Percentiles rank a stretch among this genome's conserved stretches.
These are phyloP conservation scores for Manduca sexta DNA, from an alignment of 1,140 invertebrate genomes.

Conservation along the genomic window DNA sequence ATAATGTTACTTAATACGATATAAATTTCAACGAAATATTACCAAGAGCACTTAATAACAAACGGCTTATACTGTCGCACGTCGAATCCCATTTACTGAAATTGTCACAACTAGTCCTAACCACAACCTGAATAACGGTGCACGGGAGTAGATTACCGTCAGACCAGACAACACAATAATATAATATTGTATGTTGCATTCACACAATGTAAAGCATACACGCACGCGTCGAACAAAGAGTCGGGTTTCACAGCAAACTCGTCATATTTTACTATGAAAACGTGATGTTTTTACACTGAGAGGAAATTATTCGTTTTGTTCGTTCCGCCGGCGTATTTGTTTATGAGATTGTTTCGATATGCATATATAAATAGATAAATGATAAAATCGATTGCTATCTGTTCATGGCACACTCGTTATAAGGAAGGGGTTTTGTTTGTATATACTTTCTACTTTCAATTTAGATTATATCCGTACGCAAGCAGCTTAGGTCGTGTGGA, in stretches of 20 bases:
- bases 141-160: conserved; percentile 8
- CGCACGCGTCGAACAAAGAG: conserved; percentile 11
- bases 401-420: too few relatives aligned
- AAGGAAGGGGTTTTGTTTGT: too few relatives aligned
- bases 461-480: too few relatives aligned
- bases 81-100: background rate
- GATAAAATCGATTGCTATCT: too few relatives aligned
- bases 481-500: too few relatives aligned
- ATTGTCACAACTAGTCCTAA: conserved; percentile 5
- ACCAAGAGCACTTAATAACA: too few relatives aligned
- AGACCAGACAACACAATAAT: conserved; percentile 14
- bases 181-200: conserved; percentile 7
- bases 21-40: too few relatives aligned
- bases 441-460: too few relatives aligned
- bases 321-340: background rate
- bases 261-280: conserved; percentile 29
- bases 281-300: conserved; percentile 26
- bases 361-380: too few relatives aligned
- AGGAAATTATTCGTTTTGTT: background rate
- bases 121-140: conserved; percentile 14
- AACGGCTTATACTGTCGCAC: too few relatives aligned
- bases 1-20: too few relatives aligned
- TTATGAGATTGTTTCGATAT: too few relatives aligned
- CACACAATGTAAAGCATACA: conserved; percentile 9
- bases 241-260: conserved; percentile 28